Conservation (phyloP, 2,113 vertebrate genomes). For the Aramus guarauna region DNA sequence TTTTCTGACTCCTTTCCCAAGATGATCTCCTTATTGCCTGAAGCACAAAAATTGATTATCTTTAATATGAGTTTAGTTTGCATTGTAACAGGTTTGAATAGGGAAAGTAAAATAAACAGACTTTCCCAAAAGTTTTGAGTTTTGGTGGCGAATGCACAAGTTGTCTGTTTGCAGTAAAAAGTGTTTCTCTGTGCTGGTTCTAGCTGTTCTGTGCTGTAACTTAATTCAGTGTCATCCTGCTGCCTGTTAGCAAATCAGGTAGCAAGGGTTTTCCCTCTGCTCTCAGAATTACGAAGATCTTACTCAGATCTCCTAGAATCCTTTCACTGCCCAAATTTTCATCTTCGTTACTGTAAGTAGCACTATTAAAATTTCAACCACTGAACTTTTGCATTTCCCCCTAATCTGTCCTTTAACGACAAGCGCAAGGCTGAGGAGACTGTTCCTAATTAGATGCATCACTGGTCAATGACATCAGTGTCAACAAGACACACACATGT, state of each 20-base stretch:
- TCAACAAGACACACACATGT: not conserved
- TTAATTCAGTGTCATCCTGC: not conserved
- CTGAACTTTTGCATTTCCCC: not conserved
- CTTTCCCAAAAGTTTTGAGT: not conserved
- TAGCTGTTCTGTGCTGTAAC: not conserved
- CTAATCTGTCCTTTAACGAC: not conserved
- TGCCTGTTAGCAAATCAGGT: not conserved
- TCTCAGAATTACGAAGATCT: not conserved
- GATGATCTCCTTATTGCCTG: constrained; percentile 7
- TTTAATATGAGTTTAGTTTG: constrained; percentile 37
- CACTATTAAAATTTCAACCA: not conserved
- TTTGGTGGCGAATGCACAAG: not conserved
- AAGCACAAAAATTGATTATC: constrained; percentile 29
- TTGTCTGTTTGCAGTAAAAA: not conserved
- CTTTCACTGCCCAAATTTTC: not conserved
- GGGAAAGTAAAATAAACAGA: not conserved
- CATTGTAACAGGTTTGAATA: not conserved
- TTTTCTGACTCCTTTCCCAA: not conserved
- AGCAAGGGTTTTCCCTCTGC: not conserved
- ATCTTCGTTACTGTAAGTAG: not conserved
- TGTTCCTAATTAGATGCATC: not conserved
- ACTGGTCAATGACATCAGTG: not conserved
- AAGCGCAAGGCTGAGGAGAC: not conserved
- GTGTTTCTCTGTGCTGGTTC: not conserved
- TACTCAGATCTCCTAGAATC: not conserved